phyloP scores from a whole-genome alignment of 2,797 vertebrate species.

The Philypnodon macrostomus region DNA sequence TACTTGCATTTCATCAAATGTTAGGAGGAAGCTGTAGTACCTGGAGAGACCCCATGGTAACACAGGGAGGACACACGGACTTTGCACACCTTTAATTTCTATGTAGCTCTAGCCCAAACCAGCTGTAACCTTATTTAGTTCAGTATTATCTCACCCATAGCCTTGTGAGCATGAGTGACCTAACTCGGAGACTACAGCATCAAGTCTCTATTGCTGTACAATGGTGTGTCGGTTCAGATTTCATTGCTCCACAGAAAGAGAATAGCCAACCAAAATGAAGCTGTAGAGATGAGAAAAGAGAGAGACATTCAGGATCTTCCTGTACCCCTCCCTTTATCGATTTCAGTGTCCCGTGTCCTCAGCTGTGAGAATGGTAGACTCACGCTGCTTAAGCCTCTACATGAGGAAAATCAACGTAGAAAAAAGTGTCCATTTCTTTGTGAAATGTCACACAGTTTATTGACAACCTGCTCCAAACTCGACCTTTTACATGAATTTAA shows the following conservation, averaged over 20 bases:
- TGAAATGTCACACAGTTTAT: constrained; percentile 10
- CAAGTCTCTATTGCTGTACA: constrained; percentile 17
- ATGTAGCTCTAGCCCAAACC: not conserved
- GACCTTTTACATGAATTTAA: constrained; percentile 31
- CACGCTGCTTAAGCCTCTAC: constrained; percentile 18
- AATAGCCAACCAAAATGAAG: constrained; percentile 29
- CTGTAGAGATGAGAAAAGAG: constrained; percentile 17
- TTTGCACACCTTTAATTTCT: not conserved
- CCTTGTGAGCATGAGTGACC: constrained; percentile 3
- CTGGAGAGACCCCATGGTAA: too few relatives aligned
- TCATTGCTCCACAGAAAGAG: constrained; percentile 21
- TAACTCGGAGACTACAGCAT: not conserved
- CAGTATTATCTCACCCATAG: constrained; percentile 3
- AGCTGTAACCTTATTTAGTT: not conserved
- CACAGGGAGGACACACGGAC: too few relatives aligned
- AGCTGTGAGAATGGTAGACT: constrained; percentile 25
- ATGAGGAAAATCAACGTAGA: constrained; percentile 10
- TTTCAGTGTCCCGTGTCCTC: constrained; percentile 44
- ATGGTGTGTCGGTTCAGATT: constrained; percentile 33
- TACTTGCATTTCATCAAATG: too few relatives aligned
- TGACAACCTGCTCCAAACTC: constrained; percentile 16
- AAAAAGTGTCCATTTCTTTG: constrained; percentile 4
- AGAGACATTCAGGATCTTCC: constrained; percentile 33
- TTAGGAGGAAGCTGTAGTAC: too few relatives aligned
- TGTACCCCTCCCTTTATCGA: constrained; percentile 49